These are phyloP conservation scores for Drosophila dives DNA, from an alignment of 2,888 invertebrate genomes.

Conservation along the genomic window DNA sequence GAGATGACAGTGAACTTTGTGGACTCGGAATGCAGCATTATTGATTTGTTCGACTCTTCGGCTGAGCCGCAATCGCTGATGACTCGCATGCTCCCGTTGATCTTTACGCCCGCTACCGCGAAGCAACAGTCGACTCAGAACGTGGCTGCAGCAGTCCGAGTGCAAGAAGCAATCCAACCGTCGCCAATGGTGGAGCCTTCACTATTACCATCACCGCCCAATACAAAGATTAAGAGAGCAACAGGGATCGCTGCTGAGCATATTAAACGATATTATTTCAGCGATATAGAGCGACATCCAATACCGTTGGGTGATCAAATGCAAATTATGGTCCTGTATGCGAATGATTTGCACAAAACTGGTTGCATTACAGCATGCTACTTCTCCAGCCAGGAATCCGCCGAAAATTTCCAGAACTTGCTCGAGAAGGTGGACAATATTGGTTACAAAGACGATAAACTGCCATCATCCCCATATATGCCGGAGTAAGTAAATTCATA, in stretches of 20 bases:
- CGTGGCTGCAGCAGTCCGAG: background rate
- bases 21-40: background rate
- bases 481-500: conserved; percentile 41
- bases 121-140: conserved; percentile 1
- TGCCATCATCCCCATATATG: conserved; percentile 25
- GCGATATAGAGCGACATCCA: conserved; percentile 28
- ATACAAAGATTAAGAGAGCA: background rate
- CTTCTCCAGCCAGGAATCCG: conserved; percentile 20
- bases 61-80: conserved; percentile 27
- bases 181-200: background rate
- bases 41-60: conserved; percentile 40
- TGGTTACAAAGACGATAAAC: conserved; percentile 18
- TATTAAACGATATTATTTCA: conserved; percentile 35
- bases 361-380: conserved; percentile 49
- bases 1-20: conserved; percentile 27
- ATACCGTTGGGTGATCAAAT: conserved; percentile 37
- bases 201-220: conserved; percentile 50
- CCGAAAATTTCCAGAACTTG: conserved; percentile 12
- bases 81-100: conserved; percentile 34
- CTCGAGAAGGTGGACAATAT: conserved; percentile 1
- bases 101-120: conserved; percentile 35
- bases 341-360: conserved; percentile 7
- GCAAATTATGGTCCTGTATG: conserved; percentile 29
- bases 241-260: background rate
- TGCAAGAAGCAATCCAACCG: background rate